phyloP scores from a whole-genome alignment of 2,888 invertebrate species.

The Muschampia plurimacula region DNA sequence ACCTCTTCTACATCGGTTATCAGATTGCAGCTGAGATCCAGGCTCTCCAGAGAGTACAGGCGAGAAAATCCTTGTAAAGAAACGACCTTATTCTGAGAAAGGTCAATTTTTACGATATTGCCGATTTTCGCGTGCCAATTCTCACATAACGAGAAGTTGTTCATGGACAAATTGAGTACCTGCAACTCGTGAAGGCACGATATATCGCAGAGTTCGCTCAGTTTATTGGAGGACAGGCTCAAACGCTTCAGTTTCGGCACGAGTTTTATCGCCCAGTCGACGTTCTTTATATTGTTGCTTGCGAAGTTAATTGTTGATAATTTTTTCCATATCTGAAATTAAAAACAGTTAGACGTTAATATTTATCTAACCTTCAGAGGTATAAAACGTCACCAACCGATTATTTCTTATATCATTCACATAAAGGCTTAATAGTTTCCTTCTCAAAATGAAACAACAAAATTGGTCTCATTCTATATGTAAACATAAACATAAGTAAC shows the following conservation, averaged over 20 bases:
- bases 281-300: conserved; percentile 90
- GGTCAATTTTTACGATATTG: conserved; percentile 93
- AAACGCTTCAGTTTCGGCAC: conserved; percentile 90
- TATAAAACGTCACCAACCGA: background rate
- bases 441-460: no score
- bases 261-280: conserved; percentile 93
- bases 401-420: background rate
- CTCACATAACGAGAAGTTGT: conserved; percentile 89
- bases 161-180: conserved; percentile 92
- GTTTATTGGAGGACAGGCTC: conserved; percentile 91
- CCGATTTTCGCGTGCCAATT: conserved; percentile 95
- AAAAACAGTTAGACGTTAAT: background rate
- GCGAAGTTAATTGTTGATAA: conserved; percentile 91
- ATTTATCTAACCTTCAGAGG: background rate
- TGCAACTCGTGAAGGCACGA: conserved; percentile 92
- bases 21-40: conserved; percentile 95
- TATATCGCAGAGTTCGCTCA: conserved; percentile 90
- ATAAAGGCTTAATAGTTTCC: no score
- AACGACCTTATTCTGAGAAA: conserved; percentile 93
- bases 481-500: no score
- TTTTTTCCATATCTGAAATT: conserved; percentile 88
- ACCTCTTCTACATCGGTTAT: conserved; percentile 93
- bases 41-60: conserved; percentile 93
- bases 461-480: no score
- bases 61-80: conserved; percentile 91